phyloP scores from a whole-genome alignment of 64 coral and sea anemone species.

The Exaiptasia diaphana region DNA sequence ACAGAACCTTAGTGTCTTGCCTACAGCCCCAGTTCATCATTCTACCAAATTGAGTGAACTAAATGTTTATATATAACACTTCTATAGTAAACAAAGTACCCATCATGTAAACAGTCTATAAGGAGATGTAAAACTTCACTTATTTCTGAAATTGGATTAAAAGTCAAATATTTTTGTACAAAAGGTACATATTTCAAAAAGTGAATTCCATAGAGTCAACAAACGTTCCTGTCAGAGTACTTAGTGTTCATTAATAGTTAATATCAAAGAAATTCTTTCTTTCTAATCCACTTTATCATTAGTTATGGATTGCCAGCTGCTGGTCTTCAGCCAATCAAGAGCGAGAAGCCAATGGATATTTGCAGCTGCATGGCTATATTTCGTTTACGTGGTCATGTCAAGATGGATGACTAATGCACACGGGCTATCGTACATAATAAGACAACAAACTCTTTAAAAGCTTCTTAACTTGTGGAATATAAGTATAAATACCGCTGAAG shows the following conservation, averaged over 20 bases:
- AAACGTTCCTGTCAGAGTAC: slow-evolving; percentile 7
- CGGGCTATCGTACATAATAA: neutral
- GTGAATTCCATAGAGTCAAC: neutral
- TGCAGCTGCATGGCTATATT: neutral
- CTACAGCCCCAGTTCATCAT: no score
- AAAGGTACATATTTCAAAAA: neutral
- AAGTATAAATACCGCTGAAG: slow-evolving; percentile 16
- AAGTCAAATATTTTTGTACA: neutral
- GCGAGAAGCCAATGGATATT: neutral
- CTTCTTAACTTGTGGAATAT: slow-evolving; percentile 27
- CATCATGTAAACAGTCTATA: no score
- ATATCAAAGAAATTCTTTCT: neutral
- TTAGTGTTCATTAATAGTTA: slow-evolving; percentile 6
- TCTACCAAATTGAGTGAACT: no score
- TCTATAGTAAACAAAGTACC: no score
- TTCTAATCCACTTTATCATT: slow-evolving; percentile 6
- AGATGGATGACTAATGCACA: neutral
- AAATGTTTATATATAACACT: no score
- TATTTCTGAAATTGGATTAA: neutral
- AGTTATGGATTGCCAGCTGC: neutral
- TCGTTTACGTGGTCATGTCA: neutral
- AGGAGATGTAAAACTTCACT: no score
- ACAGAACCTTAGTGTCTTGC: neutral
- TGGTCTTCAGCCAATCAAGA: neutral
- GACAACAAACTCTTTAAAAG: slow-evolving; percentile 11